Evolutionary conservation across 2,113 vertebrate species (phyloP), one percentile per base, ranked within the genome.

Genomic region (Erinaceus europaeus): DNA sequence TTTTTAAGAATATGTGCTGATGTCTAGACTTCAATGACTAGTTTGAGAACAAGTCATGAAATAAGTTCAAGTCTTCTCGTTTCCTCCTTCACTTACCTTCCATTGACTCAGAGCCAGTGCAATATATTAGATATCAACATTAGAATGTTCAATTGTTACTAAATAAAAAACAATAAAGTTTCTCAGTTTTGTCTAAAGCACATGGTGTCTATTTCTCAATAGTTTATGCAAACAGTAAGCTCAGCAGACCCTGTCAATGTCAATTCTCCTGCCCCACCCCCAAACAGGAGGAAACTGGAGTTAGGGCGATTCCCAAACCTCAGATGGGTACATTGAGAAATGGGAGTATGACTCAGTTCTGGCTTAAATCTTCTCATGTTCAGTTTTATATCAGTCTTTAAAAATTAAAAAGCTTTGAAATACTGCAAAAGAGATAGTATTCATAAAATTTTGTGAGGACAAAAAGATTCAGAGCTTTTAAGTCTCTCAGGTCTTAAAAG

Each of bases 401-500:
- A 14, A 46, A 34, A 62, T 38, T 14, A 18, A 89, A 78, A 13
- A 4, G 9, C 65, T 72, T 71, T 69, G 40, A 52, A 76, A 74
- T 46, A 23, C 55, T 46, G 75, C 53, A 17, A 79, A 86, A 67
- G 18, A 8, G 46, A 52, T 9, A 13, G 14, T 48, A 57, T 55
- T 79, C 6, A 36, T 38, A 78, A 36, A 7, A 34, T 42, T 71
- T 90, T 44, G 34, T 20, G 29, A 44, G 61, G 36, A 20, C 10
- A 55, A 12, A 73, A 18, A 55, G 34, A 5, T 13, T 81, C 52
- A 34, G 20, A 73, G 7, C 40, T 82, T 88, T 69, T 81, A 14
- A 48, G 20, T 52, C 55, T 53, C 25, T 91, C 67, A 52, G 34
- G 80, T 78, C 27, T n/a, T 78, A 75, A 85, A 86, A 17, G 34